These are phyloP conservation scores for Propithecus coquereli DNA, from an alignment of 2,113 vertebrate genomes.

Conservation along the genomic window DNA sequence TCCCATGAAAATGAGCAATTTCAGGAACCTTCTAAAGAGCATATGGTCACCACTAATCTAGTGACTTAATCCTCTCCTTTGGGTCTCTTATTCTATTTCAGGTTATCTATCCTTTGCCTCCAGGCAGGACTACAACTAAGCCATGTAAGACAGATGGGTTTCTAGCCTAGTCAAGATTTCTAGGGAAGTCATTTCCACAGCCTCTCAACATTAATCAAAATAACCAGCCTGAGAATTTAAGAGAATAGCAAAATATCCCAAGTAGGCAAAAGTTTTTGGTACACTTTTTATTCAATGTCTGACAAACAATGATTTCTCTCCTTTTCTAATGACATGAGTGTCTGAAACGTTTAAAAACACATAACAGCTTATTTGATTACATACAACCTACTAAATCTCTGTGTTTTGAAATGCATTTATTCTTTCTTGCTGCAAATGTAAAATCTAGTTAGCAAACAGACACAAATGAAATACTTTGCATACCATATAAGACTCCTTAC, in stretches of 20 bases:
- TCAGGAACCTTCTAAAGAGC: slow-evolving; percentile 59
- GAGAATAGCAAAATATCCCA: slow-evolving; percentile 21
- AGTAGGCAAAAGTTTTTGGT: neutral
- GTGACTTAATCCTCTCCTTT: slow-evolving; percentile 65
- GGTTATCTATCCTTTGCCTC: slow-evolving; percentile 63
- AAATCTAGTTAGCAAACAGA: neutral
- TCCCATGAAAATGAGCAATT: slow-evolving; percentile 61
- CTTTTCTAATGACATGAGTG: neutral
- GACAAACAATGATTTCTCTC: neutral
- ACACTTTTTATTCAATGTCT: neutral
- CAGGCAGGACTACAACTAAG: slow-evolving; percentile 60
- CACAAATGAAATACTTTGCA: neutral
- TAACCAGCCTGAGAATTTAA: slow-evolving; percentile 9
- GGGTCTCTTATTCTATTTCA: slow-evolving; percentile 64
- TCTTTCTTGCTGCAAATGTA: neutral
- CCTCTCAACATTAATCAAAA: slow-evolving; percentile 66
- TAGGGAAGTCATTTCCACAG: slow-evolving; percentile 51
- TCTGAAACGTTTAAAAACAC: neutral
- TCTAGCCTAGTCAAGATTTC: slow-evolving; percentile 53
- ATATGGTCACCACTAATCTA: slow-evolving; percentile 68
- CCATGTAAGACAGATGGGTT: slow-evolving; percentile 57
- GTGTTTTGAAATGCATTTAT: neutral
- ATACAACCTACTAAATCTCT: neutral
- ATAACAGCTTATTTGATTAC: neutral
- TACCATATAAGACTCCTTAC: neutral